Base-by-base conservation (phyloP, 2,797 vertebrate species). In the Sciurus vulgaris region DNA sequence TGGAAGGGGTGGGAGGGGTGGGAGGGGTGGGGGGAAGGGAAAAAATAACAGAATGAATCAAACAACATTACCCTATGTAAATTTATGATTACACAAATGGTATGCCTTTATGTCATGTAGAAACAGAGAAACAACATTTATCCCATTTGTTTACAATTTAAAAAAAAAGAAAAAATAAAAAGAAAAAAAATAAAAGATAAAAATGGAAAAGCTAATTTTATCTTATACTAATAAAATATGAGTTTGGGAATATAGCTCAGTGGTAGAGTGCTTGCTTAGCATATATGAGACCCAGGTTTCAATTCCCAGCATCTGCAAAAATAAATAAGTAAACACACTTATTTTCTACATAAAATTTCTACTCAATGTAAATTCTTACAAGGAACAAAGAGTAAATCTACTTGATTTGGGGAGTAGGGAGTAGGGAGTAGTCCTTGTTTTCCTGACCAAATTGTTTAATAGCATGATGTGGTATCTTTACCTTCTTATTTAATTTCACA, bases 101-200 rank as follows among this genome's bases (percentile, higher is more conserved):
- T n/a, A n/a, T n/a, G n/a, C n/a, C n/a, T n/a, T n/a, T n/a, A n/a
- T n/a, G n/a, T n/a, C n/a, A n/a, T n/a, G n/a, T n/a, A n/a, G n/a
- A n/a, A n/a, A n/a, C n/a, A n/a, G n/a, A n/a, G n/a, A n/a, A n/a
- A n/a, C n/a, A n/a, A n/a, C n/a, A n/a, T n/a, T n/a, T n/a, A n/a
- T n/a, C n/a, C n/a, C n/a, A n/a, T n/a, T n/a, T n/a, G n/a, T n/a
- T n/a, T n/a, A n/a, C n/a, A n/a, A n/a, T n/a, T n/a, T n/a, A n/a
- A n/a, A n/a, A n/a, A n/a, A n/a, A n/a, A n/a, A n/a, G n/a, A n/a
- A n/a, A n/a, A n/a, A n/a, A n/a, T n/a, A n/a, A n/a, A n/a, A n/a
- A n/a, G n/a, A n/a, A n/a, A 76, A 94, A 93, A 61, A 86, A 24
- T 49, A 51, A 47, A 70, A 72, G 38, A 20, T 88, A 78, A 87